Base-by-base conservation (phyloP, 1,140 invertebrate genomes). In the Drosophila biarmipes region DNA sequence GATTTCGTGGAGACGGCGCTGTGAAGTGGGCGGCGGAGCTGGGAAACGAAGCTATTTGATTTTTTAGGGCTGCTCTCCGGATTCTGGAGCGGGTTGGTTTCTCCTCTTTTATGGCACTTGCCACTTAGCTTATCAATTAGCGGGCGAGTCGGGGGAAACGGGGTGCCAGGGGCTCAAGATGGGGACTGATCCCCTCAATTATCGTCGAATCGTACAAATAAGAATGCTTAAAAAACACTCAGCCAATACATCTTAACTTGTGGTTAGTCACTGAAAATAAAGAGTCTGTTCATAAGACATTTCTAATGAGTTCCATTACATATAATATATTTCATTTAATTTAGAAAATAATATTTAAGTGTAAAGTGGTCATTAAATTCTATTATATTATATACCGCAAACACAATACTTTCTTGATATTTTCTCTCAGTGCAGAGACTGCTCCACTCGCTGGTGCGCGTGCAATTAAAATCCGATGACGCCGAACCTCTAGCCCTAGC, bases 121-220 rank as follows among this genome's bases (percentile, higher is more conserved):
- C 82, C 82, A 86, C 82, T 87, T 89, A 76, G 84, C 75, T 86
- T 87, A 86, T 86, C 82, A 87, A 82, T 87, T 87, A 82, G 84
- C 74, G 66, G 73, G 21, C 6, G n/a, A 42, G 46, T 40, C 29
- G 17, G 4, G 27, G 27, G 14, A 48, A n/a, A 27, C 15, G 35
- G 55, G 42, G 45, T 31, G 37, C 38, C 19, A 29, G 31, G 37
- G 43, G 31, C 31, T 35, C 10, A 21, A 24, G 12, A 40, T 34
- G 17, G 17, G 64, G 38, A 42, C 21, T 45, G 35, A 56, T 48
- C 17, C 15, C 27, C 34, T 62, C 43, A 73, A 73, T 73, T 73
- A 73, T 73, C n/a, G 43, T 40, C 4, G 37, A 27, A 17, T 17
- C 15, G 21, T 40, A 24, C 12, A 27, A 35, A 62, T n/a, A 4